Evolutionary conservation across 2,888 invertebrate genomes (phyloP), one percentile per base, ranked within the genome.

Genomic region (Leucophora obtusa): DNA sequence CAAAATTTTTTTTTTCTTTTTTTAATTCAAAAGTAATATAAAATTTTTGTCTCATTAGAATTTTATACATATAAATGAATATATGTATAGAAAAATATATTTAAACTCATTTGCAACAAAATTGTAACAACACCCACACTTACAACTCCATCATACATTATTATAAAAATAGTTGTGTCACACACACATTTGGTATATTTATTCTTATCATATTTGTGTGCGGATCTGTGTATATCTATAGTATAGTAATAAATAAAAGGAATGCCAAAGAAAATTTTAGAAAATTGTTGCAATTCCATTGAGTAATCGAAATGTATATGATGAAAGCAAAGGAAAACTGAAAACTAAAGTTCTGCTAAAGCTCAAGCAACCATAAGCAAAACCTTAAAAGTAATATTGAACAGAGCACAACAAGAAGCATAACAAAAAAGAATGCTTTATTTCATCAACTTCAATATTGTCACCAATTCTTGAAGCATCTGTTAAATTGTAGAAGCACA

Each of bases 401-500:
- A 53, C 63, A 51, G 6, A 35, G n/a, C 43, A n/a, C 9, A 50
- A 50, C 11, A 53, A 3, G 18, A 58, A 59, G 18, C 21, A 50
- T 17, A 15, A 54, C 11, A 38, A 43, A 60, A 43, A 71, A 59
- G 79, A 83, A 70, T 83, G 74, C 65, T 82, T 79, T 71, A 79
- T 79, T 79, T 73, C 81, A 80, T 79, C 77, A 80, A 71, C 71
- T 69, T 65, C 74, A 71, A 80, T 78, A 77, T 79, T 80, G 77
- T 73, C 69, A 60, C 33, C 73, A 75, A 70, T 82, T 56, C n/a
- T 69, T 47, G 54, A 21, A 73, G 50, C 76, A 59, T 50, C 53
- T 70, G 58, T 70, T 76, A 10, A 14, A 59, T 17, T 15, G 15
- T 17, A 59, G 58, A 28, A 43, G 21, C 17, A 38, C 17, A 59